Base-by-base conservation (phyloP, 53 echinoderm and acorn worm genomes). In the Arbacia lixula region DNA sequence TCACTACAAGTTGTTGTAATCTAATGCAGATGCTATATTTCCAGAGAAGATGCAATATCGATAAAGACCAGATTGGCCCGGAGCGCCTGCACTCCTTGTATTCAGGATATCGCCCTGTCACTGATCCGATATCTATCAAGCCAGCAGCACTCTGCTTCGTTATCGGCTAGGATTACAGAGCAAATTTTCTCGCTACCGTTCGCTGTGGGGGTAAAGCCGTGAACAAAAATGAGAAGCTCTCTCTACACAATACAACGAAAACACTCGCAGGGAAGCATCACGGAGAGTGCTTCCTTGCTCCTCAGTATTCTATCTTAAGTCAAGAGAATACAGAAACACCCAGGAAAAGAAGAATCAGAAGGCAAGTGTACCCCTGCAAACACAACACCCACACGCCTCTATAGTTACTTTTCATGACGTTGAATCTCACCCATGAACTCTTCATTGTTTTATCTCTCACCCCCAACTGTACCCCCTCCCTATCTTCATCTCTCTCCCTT, bases 141-240 rank as follows among this genome's bases (percentile, higher is more conserved):
- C 66, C 66, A 38, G 66, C 66, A 66, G 66, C 66, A 66, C 66
- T 66, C 38, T 37, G 66, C 36, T 66, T 66, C 66, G 66, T 66
- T 66, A 66, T 66, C 66, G 66, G 66, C 66, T 66, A 37, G 66
- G 66, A 66, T 66, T 66, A 66, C 66, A 66, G 66, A 66, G 66
- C 22, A 66, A 66, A 66, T 66, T 66, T 66, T 66, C 66, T 66
- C 38, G 66, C 6, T 38, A 66, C 9, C 36, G 66, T 38, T 66
- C 38, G 66, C 66, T 66, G 36, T 64, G 64, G 66, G 66, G 21
- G n/a, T 36, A 17, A 5, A 5, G 6, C 64, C 64, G 25, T 64
- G 66, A 2, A 5, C 21, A 38, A 21, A n/a, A n/a, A 36, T 20
- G 37, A 66, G 36, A 38, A 22, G 21, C 38, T 38, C 16, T 4